Evolutionary conservation across 2,113 vertebrate genomes (phyloP).

Genomic region (Notothenia rossii): DNA sequence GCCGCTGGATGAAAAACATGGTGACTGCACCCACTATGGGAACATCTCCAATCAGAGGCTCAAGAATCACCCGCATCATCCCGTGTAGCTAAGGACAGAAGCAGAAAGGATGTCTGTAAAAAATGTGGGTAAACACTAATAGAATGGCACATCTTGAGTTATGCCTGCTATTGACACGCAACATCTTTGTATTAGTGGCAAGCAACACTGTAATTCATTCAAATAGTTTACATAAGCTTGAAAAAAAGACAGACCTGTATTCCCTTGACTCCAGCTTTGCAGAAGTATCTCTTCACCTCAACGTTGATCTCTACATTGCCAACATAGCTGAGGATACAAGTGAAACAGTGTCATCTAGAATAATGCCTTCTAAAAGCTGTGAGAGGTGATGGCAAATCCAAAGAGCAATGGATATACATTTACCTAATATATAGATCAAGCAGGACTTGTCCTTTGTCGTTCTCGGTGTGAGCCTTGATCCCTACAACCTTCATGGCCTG

Average conservation of each 20-base stretch:
- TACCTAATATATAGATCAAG: conserved; percentile 94
- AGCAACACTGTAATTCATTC: neutral
- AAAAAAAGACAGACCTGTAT: conserved; percentile 87
- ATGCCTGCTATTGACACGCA: neutral
- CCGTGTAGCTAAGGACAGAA: conserved; percentile 87
- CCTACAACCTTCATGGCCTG: conserved; percentile 92
- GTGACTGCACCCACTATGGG: conserved; percentile 93
- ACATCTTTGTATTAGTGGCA: neutral
- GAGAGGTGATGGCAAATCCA: neutral
- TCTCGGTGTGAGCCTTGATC: conserved; percentile 91
- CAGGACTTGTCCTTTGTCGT: conserved; percentile 90
- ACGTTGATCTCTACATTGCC: conserved; percentile 93
- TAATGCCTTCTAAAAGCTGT: neutral
- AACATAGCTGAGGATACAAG: conserved; percentile 84
- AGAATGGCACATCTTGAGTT: accelerated
- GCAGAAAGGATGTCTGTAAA: conserved; percentile 1
- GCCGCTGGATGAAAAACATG: conserved; percentile 94
- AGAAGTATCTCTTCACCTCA: conserved; percentile 95
- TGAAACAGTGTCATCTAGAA: neutral
- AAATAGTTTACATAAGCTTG: neutral
- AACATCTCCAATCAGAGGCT: conserved; percentile 91
- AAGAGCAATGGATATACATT: conserved; percentile 3
- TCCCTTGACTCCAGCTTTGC: conserved; percentile 95
- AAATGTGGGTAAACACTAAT: neutral
- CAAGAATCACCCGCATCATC: conserved; percentile 93